phyloP scores from a whole-genome alignment of 2,797 vertebrate genomes.

The Clarias laeviceps region DNA sequence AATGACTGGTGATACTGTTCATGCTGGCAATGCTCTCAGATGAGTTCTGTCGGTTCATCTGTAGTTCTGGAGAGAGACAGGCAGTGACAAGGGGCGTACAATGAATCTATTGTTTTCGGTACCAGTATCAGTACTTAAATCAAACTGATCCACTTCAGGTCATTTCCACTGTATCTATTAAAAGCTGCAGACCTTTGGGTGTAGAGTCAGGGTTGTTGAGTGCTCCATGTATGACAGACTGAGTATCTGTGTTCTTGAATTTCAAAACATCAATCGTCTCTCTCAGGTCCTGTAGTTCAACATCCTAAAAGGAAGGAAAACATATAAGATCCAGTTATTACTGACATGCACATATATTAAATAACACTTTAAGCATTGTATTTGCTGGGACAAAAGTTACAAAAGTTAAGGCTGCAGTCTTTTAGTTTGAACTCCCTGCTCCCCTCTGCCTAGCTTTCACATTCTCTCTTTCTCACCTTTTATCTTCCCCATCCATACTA shows the following conservation, averaged over 20 bases:
- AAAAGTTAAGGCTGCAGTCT: neutral
- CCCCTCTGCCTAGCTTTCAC: neutral
- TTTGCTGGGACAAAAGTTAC: neutral
- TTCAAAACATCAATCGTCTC: conserved; percentile 94
- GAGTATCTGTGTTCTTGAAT: conserved; percentile 92
- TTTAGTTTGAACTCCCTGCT: neutral
- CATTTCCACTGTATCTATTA: neutral
- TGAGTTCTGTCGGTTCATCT: conserved; percentile 94
- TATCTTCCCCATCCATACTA: neutral
- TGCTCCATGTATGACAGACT: conserved; percentile 90
- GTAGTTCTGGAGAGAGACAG: conserved; percentile 75
- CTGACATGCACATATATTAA: neutral
- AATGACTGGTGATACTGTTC: conserved; percentile 92
- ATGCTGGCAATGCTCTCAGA: conserved; percentile 96
- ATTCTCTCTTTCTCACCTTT: neutral
- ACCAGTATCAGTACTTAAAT: neutral
- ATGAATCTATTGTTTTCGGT: neutral
- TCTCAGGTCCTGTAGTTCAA: conserved; percentile 87
- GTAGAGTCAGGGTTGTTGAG: conserved; percentile 82
- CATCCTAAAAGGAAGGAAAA: conserved; percentile 77
- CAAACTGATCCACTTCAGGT: neutral
- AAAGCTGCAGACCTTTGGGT: conserved; percentile 80
- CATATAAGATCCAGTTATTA: neutral
- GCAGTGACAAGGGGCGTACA: neutral
- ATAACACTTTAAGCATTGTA: neutral